Evolutionary conservation across 2,888 invertebrate species (phyloP).

Genomic region (Amiota minor): DNA sequence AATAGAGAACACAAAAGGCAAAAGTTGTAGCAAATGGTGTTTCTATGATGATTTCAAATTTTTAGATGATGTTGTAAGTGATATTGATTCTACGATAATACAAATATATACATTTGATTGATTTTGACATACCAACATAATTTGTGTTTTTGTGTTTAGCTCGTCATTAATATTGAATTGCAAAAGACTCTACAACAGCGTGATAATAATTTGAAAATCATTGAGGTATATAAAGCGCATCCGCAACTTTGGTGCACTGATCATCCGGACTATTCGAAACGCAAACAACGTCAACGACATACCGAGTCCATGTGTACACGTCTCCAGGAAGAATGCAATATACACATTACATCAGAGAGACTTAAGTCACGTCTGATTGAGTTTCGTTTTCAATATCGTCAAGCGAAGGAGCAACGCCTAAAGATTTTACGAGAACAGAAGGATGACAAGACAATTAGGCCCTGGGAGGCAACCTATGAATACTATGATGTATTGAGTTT

Average conservation of each 20-base stretch:
- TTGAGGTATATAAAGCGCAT: slow-evolving; percentile 56
- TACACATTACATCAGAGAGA: slow-evolving; percentile 59
- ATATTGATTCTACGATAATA: neutral
- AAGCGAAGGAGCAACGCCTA: slow-evolving; percentile 58
- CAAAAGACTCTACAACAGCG: slow-evolving; percentile 57
- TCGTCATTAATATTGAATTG: slow-evolving; percentile 52
- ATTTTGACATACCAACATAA: too few relatives aligned
- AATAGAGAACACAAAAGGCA: slow-evolving; percentile 22
- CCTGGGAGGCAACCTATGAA: slow-evolving; percentile 57
- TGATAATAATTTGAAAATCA: slow-evolving; percentile 61
- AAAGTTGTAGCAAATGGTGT: slow-evolving; percentile 53
- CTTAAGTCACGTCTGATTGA: slow-evolving; percentile 63
- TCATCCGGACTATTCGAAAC: slow-evolving; percentile 62
- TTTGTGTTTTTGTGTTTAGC: neutral
- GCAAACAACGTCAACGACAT: slow-evolving; percentile 56
- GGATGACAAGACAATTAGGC: slow-evolving; percentile 34
- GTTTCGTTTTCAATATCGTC: slow-evolving; percentile 61
- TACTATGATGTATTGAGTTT: slow-evolving; percentile 59
- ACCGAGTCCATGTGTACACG: slow-evolving; percentile 59
- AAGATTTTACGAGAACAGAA: slow-evolving; percentile 40
- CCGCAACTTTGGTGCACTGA: slow-evolving; percentile 65
- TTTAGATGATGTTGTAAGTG: slow-evolving; percentile 58
- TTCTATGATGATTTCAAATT: slow-evolving; percentile 63
- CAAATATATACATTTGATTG: too few relatives aligned
- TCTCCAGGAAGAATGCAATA: slow-evolving; percentile 58